These are phyloP conservation scores for Metallyticus violacea DNA, from an alignment of 2,888 invertebrate species.

Conservation along the genomic window DNA sequence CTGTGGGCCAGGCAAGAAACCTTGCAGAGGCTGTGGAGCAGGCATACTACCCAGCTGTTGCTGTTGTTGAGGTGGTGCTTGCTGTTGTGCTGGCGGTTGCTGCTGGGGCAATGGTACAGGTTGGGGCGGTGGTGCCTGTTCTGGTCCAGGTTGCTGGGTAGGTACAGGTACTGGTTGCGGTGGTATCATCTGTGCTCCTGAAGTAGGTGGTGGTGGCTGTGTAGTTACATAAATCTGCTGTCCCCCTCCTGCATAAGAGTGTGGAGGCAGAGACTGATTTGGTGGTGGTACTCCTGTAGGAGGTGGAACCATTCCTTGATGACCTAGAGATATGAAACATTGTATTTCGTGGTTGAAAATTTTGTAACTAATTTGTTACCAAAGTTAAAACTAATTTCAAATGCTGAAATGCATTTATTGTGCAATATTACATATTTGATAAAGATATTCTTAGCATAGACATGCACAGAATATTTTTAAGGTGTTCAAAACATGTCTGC, in stretches of 20 bases:
- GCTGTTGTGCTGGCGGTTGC: constrained; percentile 14
- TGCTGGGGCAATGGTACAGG: constrained; percentile 27
- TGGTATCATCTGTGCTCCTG: constrained; percentile 5
- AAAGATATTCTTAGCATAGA: no score
- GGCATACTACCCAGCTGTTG: neutral
- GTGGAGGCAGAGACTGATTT: constrained; percentile 1
- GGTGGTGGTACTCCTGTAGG: constrained; percentile 11
- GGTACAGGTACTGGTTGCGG: constrained; percentile 24
- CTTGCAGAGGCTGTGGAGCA: constrained; percentile 2
- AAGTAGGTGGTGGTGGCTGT: constrained; percentile 12
- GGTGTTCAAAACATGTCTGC: no score
- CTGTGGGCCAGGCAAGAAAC: constrained; percentile 20
- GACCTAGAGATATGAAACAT: neutral
- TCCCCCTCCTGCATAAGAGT: constrained; percentile 2
- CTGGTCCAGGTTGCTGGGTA: constrained; percentile 18
- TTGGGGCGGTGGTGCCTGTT: constrained; percentile 20
- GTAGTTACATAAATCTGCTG: constrained; percentile 27
- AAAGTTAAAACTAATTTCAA: no score
- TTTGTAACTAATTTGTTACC: no score
- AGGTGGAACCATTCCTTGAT: constrained; percentile 21
- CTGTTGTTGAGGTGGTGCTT: neutral
- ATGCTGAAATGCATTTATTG: no score
- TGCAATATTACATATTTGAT: no score
- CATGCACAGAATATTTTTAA: no score
- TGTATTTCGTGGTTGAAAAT: no score